Evolutionary conservation across 2,797 vertebrate genomes (phyloP).

Genomic region (Hirundo rustica): DNA sequence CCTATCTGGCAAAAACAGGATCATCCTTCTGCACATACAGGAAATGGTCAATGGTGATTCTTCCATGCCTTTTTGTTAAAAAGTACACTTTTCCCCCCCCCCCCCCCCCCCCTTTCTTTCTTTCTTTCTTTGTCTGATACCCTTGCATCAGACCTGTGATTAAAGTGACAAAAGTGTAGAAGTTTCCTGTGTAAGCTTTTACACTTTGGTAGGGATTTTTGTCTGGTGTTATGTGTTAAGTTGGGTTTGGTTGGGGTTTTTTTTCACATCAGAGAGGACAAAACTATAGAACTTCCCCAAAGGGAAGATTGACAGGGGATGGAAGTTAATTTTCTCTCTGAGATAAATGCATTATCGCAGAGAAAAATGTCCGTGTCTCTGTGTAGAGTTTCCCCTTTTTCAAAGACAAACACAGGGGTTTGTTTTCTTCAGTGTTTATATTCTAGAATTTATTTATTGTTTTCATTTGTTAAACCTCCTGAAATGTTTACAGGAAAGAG

Average conservation of each 20-base stretch:
- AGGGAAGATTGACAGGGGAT: background rate
- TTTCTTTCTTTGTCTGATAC: no score
- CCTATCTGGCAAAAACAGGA: background rate
- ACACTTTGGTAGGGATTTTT: background rate
- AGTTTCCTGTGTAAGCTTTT: background rate
- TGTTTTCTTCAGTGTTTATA: background rate
- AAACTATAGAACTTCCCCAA: background rate
- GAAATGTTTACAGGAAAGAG: slow-evolving; percentile 2
- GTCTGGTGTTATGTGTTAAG: background rate
- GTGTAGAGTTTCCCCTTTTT: background rate
- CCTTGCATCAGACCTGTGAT: background rate
- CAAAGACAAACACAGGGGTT: fast-evolving
- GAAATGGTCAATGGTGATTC: background rate
- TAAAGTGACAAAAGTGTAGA: background rate
- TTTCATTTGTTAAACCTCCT: slow-evolving; percentile 12
- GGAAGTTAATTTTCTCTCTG: background rate
- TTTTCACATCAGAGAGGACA: background rate
- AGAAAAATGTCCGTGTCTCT: background rate
- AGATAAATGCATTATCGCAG: background rate
- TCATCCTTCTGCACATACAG: background rate
- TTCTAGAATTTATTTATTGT: background rate
- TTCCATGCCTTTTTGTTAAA: background rate
- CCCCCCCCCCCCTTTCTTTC: no score
- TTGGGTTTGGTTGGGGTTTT: background rate
- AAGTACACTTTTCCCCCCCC: background rate